Conservation (phyloP, 1,140 invertebrate genomes). For the Hermetia illucens region DNA sequence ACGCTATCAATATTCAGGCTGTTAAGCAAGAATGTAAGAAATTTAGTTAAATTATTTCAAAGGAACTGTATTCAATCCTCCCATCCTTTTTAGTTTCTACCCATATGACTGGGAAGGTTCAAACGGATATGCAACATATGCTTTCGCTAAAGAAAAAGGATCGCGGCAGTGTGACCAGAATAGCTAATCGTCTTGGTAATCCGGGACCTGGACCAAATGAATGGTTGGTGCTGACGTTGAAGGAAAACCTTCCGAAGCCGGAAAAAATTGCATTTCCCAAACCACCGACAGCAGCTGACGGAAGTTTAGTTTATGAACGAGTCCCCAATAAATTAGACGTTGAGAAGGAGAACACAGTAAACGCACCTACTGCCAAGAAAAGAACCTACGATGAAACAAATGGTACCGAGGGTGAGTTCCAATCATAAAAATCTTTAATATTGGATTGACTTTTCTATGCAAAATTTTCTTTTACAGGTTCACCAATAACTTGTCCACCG, state of each 20-base stretch:
- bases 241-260: conserved; percentile 61
- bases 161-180: conserved; percentile 57
- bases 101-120: conserved; percentile 43
- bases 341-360: conserved; percentile 45
- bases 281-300: conserved; percentile 74
- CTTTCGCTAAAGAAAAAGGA: conserved; percentile 36
- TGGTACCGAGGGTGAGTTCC: conserved; percentile 65
- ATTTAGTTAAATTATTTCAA: conserved; percentile 8
- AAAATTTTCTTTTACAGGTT: conserved; percentile 11
- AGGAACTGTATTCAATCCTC: not conserved
- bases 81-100: conserved; percentile 36
- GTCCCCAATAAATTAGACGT: conserved; percentile 63
- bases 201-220: conserved; percentile 51
- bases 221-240: conserved; percentile 69
- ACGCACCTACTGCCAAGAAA: conserved; percentile 49
- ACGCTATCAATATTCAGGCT: conserved; percentile 65
- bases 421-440: conserved; percentile 12
- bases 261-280: conserved; percentile 71
- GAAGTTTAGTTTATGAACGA: conserved; percentile 69
- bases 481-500: conserved; percentile 36
- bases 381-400: conserved; percentile 67
- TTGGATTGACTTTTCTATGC: not conserved
- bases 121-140: conserved; percentile 42
- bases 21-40: conserved; percentile 78
- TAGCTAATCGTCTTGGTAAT: conserved; percentile 59